Evolutionary conservation across 2,797 vertebrate genomes (phyloP), one percentile per base, ranked within the genome.

Genomic region (Poeciliopsis paucimaculata): DNA sequence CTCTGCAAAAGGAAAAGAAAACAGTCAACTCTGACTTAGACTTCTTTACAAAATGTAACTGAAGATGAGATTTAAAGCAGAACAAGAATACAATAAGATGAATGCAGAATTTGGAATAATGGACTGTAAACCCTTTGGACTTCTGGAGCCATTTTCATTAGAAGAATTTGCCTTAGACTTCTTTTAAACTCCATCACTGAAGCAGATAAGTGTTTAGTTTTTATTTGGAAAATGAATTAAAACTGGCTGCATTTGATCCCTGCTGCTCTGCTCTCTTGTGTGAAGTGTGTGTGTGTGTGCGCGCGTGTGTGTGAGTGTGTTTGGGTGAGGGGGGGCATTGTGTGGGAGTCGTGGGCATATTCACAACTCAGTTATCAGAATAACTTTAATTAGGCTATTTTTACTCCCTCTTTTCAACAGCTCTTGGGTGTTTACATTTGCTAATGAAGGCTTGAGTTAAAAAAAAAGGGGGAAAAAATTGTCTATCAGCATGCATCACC

Each of bases 371-470:
- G 88, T 88, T 88, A 94, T 90, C 85, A 89, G 88, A 92, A 93
- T 92, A 88, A 92, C 88, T 91, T 91, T 95, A 94, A 96, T 95
- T 93, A 90, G 92, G 88, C 91, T 95, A 95, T 95, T 95, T 95
- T 95, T 95, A 94, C 90, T 86, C 87, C 83, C 89, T 88, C 84
- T 85, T 89, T 89, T 91, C 84, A 92, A 94, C 88, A 90, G 92
- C 91, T 94, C 84, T 86, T 51, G 93, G 93, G 88, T 94, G 89
- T 94, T 96, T 93, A 93, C 84, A 90, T 94, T 91, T 88, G 84
- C 91, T 94, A 95, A 95, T 91, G 91, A 93, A 91, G 92, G 93
- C 87, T 90, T 23, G 83, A 83, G 90, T 91, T 86, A 41, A n/a
- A 70, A 43, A 70, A 43, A 39, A 68, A 13, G 88, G 92, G 23